Evolutionary conservation across 2,113 vertebrate species (phyloP), one percentile per base, ranked within the genome.

Genomic region (Patagioenas fasciata): DNA sequence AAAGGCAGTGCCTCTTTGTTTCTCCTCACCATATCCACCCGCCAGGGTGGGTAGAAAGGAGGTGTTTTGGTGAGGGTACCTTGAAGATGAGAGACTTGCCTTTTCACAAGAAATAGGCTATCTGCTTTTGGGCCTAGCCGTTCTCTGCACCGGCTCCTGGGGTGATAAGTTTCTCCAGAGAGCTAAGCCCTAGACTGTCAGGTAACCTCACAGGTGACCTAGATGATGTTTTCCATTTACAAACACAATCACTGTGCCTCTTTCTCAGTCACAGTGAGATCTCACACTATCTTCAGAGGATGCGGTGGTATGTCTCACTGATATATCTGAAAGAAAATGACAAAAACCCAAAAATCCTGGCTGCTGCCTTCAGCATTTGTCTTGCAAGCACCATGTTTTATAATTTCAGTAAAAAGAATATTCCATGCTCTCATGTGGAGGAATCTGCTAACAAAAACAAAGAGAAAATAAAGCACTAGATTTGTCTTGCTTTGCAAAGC

Each of bases 361-460:
- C 75, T 61, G 50, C 50, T 85, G 75, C 77, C 91, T 84, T 92
- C 60, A 67, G 14, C 54, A 38, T 78, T 92, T 95, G 32, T 80
- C 50, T 95, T 88, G 71, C 62, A 96, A 74, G 32, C 15, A 78
- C 75, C 1, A 0, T 38, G 58, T 92, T 94, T 85, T 85, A 57
- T 91, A 90, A 85, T 83, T 96, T 82, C 25, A 85, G 36, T 83
- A 66, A 93, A 86, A 91, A 85, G 38, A 89, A 91, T 91, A 85
- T 90, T 93, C 91, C 82, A 80, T 88, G 72, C 47, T 91, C 56
- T 94, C 91, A 86, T 71, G 31, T 70, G 73, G 51, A 86, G 80
- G 47, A 93, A 73, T 94, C 56, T 80, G 67, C 51, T 94, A 92
- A 92, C 73, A 81, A 93, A 93, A 96, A 80, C 88, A 93, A 92